Evolutionary conservation across 2,797 vertebrate species (phyloP), one percentile per base, ranked within the genome.

Genomic region (Sphenodon punctatus): DNA sequence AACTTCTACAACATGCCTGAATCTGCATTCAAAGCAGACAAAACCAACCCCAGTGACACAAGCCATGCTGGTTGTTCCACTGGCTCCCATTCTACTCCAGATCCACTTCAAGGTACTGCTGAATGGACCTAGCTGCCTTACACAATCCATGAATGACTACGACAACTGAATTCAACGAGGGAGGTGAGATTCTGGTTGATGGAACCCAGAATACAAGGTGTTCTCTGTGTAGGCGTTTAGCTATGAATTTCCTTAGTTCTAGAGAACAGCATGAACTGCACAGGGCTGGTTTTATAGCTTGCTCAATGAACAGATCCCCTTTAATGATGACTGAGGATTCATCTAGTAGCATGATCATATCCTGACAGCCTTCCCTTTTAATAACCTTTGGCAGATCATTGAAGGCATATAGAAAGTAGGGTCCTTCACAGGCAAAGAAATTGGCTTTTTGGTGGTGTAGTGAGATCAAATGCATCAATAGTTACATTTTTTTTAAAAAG

Each of bases 301-400:
- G 89, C 80, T 89, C 89, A 86, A 77, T n/a, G n/a, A n/a, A 88
- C 82, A 88, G 85, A 38, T 85, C 90, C 85, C 86, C 74, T 82
- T 78, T 85, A 89, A 90, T 76, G 90, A 89, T 90, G 86, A 78
- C 68, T 83, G 88, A 88, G 86, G 81, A 89, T 90, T 88, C 89
- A 92, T 90, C 81, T 83, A 72, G 51, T 66, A 53, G 61, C 38
- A 25, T 79, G 76, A 86, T 69, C 77, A 82, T 70, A 77, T 56
- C 20, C 51, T 65, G 68, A 71, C 79, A 74, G 53, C 66, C 64
- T 60, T 90, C 82, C 51, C 16, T 60, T 87, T 76, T 71, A 75
- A 75, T 65, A 86, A 67, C 75, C 34, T 49, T 84, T 77, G 58
- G 71, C 71, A 75, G 86, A 89, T 81, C 65, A 86, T 82, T 84